These are phyloP conservation scores for Odontophorus gujanensis DNA, from an alignment of 2,113 vertebrate genomes.

Conservation along the genomic window DNA sequence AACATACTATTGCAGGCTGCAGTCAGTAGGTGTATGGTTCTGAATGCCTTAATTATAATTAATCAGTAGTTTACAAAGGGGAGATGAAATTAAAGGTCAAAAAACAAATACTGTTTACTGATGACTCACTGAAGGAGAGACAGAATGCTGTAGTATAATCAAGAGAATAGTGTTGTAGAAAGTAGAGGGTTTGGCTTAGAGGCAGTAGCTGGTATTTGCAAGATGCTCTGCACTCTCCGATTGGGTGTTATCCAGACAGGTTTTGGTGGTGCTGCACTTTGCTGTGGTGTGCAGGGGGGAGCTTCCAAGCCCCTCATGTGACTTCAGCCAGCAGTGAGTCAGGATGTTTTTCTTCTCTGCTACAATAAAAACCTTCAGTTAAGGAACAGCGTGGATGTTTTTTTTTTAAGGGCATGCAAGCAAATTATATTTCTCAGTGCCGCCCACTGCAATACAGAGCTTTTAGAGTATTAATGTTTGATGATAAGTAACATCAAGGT, in stretches of 20 bases:
- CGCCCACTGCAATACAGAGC: constrained; percentile 41
- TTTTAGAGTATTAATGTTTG: constrained; percentile 75
- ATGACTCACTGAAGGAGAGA: neutral
- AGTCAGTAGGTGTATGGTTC: neutral
- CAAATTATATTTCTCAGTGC: constrained; percentile 40
- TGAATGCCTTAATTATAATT: constrained; percentile 22
- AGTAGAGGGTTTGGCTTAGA: neutral
- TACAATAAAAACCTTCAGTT: constrained; percentile 28
- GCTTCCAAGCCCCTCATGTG: constrained; percentile 34
- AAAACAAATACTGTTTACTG: constrained; percentile 27
- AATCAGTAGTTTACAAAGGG: neutral
- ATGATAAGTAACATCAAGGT: constrained; percentile 67
- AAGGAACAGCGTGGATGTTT: constrained; percentile 45
- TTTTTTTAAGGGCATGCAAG: constrained; percentile 54
- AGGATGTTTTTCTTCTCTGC: constrained; percentile 50
- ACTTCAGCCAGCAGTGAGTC: constrained; percentile 4
- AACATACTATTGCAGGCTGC: neutral
- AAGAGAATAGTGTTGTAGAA: neutral
- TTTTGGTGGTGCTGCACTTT: neutral
- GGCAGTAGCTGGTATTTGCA: neutral
- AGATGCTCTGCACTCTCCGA: neutral
- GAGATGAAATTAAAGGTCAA: constrained; percentile 7
- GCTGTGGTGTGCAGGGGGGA: neutral
- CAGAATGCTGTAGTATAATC: neutral
- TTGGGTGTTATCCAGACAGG: neutral